phyloP scores from a whole-genome alignment of 1,140 invertebrate genomes.

The Colletes latitarsis region DNA sequence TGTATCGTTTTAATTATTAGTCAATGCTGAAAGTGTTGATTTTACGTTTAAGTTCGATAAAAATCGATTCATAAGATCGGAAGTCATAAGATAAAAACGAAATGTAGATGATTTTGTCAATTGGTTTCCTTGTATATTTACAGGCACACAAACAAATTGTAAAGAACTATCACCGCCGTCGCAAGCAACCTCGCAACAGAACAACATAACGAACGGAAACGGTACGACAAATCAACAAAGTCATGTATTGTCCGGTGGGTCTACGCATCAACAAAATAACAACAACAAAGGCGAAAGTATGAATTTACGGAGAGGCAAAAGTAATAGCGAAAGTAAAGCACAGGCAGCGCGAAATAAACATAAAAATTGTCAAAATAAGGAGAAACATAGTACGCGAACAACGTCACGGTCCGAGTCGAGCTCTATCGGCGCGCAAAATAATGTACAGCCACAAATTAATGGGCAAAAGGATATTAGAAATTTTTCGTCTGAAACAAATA shows the following conservation, averaged over 20 bases:
- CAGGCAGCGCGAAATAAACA: conserved; percentile 79
- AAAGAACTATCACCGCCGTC: conserved; percentile 75
- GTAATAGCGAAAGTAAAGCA: conserved; percentile 79
- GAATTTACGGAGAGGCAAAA: conserved; percentile 75
- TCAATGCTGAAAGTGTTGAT: no score
- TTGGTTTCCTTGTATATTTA: conserved; percentile 29
- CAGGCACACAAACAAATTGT: conserved; percentile 75
- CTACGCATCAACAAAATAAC: conserved; percentile 73
- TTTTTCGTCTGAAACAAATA: conserved; percentile 65
- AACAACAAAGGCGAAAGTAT: conserved; percentile 79
- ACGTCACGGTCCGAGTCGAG: conserved; percentile 76
- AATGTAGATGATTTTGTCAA: background rate
- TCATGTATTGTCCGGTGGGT: conserved; percentile 63
- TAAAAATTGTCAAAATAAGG: conserved; percentile 80
- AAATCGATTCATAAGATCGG: no score
- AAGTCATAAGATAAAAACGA: background rate
- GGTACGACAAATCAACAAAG: conserved; percentile 68
- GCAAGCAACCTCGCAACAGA: conserved; percentile 70
- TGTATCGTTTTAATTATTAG: no score
- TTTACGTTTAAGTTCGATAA: no score
- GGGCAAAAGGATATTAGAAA: conserved; percentile 74
- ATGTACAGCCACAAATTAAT: conserved; percentile 67
- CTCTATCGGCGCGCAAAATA: conserved; percentile 65
- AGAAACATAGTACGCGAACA: conserved; percentile 74
- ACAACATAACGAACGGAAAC: conserved; percentile 68